These are phyloP conservation scores for Meteorus sp. DNA, from an alignment of 1,140 invertebrate species.

Conservation along the genomic window DNA sequence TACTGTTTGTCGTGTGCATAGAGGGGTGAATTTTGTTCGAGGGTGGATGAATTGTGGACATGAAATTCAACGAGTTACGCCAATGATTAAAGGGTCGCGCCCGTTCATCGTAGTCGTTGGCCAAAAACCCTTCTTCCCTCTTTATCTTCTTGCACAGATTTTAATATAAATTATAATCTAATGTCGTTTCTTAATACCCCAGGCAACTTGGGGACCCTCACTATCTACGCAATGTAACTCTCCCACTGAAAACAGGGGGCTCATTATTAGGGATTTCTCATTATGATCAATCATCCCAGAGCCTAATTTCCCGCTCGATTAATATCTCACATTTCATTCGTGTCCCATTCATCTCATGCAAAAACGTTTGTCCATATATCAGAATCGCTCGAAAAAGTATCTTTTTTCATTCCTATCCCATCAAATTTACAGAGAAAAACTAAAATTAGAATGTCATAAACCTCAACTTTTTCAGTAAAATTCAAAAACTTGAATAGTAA, in stretches of 20 bases:
- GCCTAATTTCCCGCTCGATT: slow-evolving; percentile 55
- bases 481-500: no score
- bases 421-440: no score
- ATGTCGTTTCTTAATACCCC: slow-evolving; percentile 57
- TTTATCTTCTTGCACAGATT: slow-evolving; percentile 58
- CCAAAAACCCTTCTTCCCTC: slow-evolving; percentile 35
- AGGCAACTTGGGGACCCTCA: slow-evolving; percentile 23
- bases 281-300: slow-evolving; percentile 56
- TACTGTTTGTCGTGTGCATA: neutral
- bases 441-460: no score
- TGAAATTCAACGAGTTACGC: slow-evolving; percentile 33
- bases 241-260: slow-evolving; percentile 42
- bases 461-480: no score
- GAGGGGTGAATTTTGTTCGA: neutral
- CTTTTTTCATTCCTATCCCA: no score
- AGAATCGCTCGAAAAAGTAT: no score
- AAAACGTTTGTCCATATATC: no score
- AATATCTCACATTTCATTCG: slow-evolving; percentile 51
- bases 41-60: neutral
- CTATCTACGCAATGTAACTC: neutral
- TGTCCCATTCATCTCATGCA: no score
- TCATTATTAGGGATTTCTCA: slow-evolving; percentile 59
- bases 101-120: neutral
- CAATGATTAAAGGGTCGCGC: slow-evolving; percentile 49
- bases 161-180: slow-evolving; percentile 61